phyloP scores from a whole-genome alignment of 30 jellyfish, hydroid and myxozoan genomes.

The Sanderia malayensis region DNA sequence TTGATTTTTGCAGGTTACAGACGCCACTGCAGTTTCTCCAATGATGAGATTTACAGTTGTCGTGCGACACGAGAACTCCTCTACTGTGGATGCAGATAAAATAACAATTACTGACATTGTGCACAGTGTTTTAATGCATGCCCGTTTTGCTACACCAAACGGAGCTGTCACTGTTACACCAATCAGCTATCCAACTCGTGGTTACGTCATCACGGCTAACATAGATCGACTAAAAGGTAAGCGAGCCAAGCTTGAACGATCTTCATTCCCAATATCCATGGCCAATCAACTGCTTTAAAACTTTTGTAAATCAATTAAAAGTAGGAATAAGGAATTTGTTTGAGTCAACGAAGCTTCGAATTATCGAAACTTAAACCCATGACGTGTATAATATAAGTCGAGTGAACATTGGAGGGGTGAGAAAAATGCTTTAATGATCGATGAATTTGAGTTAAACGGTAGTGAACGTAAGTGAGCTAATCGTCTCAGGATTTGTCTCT shows the following conservation, averaged over 20 bases:
- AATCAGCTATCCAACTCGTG: background rate
- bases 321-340: too few species aligned
- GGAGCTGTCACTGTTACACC: conserved; percentile 21
- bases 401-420: too few species aligned
- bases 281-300: too few species aligned
- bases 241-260: too few species aligned
- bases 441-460: too few species aligned
- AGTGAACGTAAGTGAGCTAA: too few species aligned
- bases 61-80: conserved; percentile 8
- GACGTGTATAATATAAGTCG: too few species aligned
- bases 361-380: too few species aligned
- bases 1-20: conserved; percentile 29
- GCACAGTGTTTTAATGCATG: conserved; percentile 10
- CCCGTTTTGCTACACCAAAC: conserved; percentile 2
- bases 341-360: background rate
- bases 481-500: too few species aligned
- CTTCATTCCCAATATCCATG: too few species aligned
- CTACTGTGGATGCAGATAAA: conserved; percentile 19
- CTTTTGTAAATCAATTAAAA: too few species aligned
- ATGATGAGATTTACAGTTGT: conserved; percentile 15
- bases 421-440: too few species aligned
- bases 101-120: conserved; percentile 11
- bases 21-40: conserved; percentile 40
- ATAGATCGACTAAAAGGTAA: conserved; percentile 10
- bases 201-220: background rate